Conservation (phyloP, 1,140 invertebrate genomes). For the Bombus breviceps region DNA sequence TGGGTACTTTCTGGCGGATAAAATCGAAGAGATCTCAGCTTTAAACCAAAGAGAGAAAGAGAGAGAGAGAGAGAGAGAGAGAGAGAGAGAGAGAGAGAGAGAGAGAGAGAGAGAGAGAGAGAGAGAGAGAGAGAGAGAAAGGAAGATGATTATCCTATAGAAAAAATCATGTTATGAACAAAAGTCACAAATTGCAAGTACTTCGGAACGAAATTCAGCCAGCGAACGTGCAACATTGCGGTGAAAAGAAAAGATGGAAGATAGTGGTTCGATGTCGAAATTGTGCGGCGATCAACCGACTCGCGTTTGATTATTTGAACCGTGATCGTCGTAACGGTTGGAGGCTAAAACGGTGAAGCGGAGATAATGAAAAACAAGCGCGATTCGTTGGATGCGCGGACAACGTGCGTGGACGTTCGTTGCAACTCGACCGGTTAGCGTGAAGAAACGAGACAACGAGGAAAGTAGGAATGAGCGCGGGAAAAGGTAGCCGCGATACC, state of each 20-base stretch:
- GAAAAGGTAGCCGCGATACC: slow-evolving; percentile 11
- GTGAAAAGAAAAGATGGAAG: neutral
- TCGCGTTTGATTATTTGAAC: slow-evolving; percentile 1
- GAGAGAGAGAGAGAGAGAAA: too few relatives aligned
- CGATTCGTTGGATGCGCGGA: slow-evolving; percentile 14
- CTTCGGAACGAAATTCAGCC: too few relatives aligned
- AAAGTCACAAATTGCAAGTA: too few relatives aligned
- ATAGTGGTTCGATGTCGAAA: neutral
- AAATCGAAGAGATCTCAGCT: too few relatives aligned
- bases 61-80: too few relatives aligned
- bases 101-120: too few relatives aligned
- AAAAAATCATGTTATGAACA: too few relatives aligned
- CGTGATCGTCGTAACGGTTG: neutral
- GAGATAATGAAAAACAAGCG: slow-evolving; percentile 1
- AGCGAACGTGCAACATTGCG: too few relatives aligned
- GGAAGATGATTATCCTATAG: too few relatives aligned
- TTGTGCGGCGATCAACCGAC: neutral
- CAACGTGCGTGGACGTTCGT: neutral
- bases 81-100: too few relatives aligned
- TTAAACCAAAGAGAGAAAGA: too few relatives aligned
- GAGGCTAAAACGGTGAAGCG: neutral
- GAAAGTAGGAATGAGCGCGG: neutral
- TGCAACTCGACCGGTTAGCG: neutral
- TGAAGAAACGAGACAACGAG: neutral
- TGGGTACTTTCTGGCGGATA: too few relatives aligned